Conservation (phyloP, 92 coral and sea anemone species). For the Porites rus region DNA sequence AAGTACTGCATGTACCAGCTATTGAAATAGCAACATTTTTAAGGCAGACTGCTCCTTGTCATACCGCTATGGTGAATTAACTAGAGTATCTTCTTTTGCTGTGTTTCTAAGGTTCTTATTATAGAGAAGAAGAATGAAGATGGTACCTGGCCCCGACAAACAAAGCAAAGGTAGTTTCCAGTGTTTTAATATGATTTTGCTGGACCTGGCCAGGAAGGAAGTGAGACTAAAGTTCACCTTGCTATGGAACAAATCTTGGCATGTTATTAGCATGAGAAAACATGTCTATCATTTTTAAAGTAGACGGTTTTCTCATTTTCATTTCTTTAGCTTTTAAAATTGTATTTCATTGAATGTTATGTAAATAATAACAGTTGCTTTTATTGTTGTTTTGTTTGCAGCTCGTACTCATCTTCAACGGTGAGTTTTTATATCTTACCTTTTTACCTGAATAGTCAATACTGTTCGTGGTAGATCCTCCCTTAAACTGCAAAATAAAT, state of each 20-base stretch:
- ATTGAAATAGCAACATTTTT: no score
- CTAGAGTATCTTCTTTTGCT: neutral
- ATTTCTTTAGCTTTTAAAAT: no score
- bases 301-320: no score
- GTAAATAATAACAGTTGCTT: neutral
- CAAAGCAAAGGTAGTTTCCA: slow-evolving; percentile 62
- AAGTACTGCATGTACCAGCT: no score
- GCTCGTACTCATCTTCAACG: slow-evolving; percentile 88
- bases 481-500: neutral
- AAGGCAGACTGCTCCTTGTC: no score
- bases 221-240: no score
- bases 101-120: slow-evolving; percentile 69
- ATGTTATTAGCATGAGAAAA: no score
- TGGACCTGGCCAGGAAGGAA: no score
- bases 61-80: neutral
- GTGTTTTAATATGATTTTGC: neutral
- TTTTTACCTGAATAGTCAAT: neutral
- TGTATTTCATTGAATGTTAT: no score
- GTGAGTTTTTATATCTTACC: slow-evolving; percentile 62
- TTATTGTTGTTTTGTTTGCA: slow-evolving; percentile 37
- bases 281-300: no score
- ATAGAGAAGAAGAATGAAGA: slow-evolving; percentile 93
- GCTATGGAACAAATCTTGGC: no score
- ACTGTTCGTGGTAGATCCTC: neutral
- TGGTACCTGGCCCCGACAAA: slow-evolving; percentile 92